These are phyloP conservation scores for Ypsolopha scabrella DNA, from an alignment of 2,888 invertebrate species.

Conservation along the genomic window DNA sequence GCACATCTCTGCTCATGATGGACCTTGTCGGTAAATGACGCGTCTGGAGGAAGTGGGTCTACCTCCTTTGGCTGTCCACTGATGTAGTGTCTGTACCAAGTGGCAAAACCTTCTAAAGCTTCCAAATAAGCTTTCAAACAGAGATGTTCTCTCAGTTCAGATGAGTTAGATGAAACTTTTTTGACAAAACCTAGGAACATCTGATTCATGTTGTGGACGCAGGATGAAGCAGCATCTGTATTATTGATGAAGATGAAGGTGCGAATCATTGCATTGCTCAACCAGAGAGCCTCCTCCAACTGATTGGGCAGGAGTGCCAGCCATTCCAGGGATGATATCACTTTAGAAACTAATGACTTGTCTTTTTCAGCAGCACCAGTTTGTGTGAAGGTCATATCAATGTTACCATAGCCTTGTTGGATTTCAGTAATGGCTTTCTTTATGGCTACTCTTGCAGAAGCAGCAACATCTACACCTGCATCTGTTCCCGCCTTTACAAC, in stretches of 20 bases:
- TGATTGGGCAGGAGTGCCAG: constrained; percentile 83
- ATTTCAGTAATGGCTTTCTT: constrained; percentile 73
- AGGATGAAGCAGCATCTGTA: constrained; percentile 83
- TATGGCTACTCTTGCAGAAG: constrained; percentile 87
- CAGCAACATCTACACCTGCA: constrained; percentile 85
- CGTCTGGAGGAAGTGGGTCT: constrained; percentile 66
- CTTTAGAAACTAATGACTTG: constrained; percentile 48
- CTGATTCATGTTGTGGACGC: constrained; percentile 61
- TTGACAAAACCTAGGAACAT: constrained; percentile 48
- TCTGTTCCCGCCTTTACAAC: constrained; percentile 79
- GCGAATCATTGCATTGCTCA: constrained; percentile 91
- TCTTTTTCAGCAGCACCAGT: constrained; percentile 73
- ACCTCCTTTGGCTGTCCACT: constrained; percentile 82
- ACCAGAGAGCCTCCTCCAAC: constrained; percentile 83
- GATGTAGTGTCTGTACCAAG: constrained; percentile 89
- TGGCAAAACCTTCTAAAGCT: constrained; percentile 88
- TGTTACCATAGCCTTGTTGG: constrained; percentile 55
- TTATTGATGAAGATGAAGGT: constrained; percentile 86
- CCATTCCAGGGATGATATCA: constrained; percentile 82
- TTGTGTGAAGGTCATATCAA: constrained; percentile 72
- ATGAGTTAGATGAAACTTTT: constrained; percentile 46
- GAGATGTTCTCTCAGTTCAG: constrained; percentile 82
- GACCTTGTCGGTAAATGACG: constrained; percentile 88
- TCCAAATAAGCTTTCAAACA: constrained; percentile 90
- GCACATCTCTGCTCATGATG: constrained; percentile 87